Evolutionary conservation across 2,113 vertebrate species (phyloP).

Genomic region (Cynoglossus semilaevis): DNA sequence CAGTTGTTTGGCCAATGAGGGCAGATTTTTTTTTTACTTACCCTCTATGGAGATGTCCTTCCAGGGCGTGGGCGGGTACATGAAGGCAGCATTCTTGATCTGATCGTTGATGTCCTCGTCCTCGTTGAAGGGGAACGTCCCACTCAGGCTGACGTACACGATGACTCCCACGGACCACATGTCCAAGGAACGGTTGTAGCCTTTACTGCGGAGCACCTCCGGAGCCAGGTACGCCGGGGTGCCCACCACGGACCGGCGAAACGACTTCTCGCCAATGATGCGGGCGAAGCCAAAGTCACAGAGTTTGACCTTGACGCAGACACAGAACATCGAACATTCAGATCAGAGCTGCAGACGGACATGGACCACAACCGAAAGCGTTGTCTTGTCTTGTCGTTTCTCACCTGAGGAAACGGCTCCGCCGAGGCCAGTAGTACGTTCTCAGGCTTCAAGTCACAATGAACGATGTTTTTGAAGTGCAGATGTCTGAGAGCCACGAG

Average conservation of each 20-base stretch:
- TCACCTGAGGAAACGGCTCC: conserved; percentile 95
- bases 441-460: conserved; percentile 98
- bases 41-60: conserved; percentile 94
- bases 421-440: conserved; percentile 96
- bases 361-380: not conserved
- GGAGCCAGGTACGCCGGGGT: conserved; percentile 95
- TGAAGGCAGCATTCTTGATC: conserved; percentile 97
- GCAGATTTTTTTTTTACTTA: conserved; percentile 60
- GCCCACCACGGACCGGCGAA: conserved; percentile 93
- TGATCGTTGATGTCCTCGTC: conserved; percentile 98
- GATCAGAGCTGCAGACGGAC: not conserved
- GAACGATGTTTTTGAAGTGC: conserved; percentile 98
- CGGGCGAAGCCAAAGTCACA: conserved; percentile 98
- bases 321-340: not conserved
- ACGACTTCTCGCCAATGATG: conserved; percentile 97
- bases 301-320: conserved; percentile 85
- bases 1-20: no score
- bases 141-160: conserved; percentile 94
- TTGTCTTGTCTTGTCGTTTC: not conserved
- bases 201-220: conserved; percentile 94
- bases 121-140: conserved; percentile 97
- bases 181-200: conserved; percentile 96
- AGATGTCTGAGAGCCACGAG: conserved; percentile 96
- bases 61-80: conserved; percentile 96
- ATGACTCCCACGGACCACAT: conserved; percentile 99